Percentiles rank a stretch among this genome's conserved stretches.
These are phyloP conservation scores for Sericinus montela DNA, from an alignment of 2,888 invertebrate species.

Conservation along the genomic window DNA sequence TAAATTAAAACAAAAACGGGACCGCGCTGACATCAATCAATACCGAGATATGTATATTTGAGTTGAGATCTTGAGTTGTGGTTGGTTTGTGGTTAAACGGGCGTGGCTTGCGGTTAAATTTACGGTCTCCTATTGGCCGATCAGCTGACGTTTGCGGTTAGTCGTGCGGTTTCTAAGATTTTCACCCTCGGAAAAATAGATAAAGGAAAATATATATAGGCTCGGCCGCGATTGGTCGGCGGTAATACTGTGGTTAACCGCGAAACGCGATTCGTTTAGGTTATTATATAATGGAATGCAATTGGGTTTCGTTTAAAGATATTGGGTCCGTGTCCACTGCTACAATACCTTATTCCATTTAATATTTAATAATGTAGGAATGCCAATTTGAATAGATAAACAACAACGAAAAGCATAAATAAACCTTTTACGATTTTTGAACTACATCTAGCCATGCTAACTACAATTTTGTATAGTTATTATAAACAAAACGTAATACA, in stretches of 20 bases:
- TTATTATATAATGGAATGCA: conserved; percentile 58
- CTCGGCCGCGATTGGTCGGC: conserved; percentile 60
- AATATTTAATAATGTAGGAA: no score
- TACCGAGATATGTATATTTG: conserved; percentile 66
- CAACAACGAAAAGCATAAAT: no score
- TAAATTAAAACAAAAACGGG: conserved; percentile 59
- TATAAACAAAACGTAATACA: no score
- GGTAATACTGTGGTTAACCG: conserved; percentile 75
- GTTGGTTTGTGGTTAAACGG: conserved; percentile 82
- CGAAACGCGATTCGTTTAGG: conserved; percentile 74
- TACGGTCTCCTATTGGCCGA: conserved; percentile 80
- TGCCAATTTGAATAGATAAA: no score
- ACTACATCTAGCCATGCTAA: no score
- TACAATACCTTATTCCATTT: no score
- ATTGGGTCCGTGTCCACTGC: conserved; percentile 22
- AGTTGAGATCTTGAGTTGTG: conserved; percentile 75
- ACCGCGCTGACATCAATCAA: conserved; percentile 57
- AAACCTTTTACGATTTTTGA: no score
- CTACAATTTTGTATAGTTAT: no score
- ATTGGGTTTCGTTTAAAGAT: conserved; percentile 46
- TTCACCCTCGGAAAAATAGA: conserved; percentile 76
- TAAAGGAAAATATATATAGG: conserved; percentile 69
- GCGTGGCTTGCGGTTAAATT: conserved; percentile 82
- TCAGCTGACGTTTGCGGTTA: conserved; percentile 79
- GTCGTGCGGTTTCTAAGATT: conserved; percentile 81